Conservation (phyloP, 1,140 invertebrate species). For the Drosophila navojoa region DNA sequence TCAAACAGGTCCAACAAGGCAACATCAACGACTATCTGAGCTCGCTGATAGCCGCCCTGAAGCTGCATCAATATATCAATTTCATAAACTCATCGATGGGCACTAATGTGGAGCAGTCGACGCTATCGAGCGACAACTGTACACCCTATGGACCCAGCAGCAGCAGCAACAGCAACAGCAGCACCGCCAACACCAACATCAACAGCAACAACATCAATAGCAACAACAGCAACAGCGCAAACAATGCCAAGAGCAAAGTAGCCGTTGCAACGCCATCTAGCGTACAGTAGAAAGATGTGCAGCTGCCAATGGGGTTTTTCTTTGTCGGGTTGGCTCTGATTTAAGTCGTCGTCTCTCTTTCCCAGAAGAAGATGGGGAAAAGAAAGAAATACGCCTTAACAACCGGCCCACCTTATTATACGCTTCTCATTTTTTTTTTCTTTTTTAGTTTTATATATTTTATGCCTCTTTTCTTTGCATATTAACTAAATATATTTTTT, state of each 20-base stretch:
- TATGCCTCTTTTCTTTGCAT: constrained; percentile 39
- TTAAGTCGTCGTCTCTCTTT: background rate
- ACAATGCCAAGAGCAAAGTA: constrained; percentile 13
- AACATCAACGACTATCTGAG: constrained; percentile 87
- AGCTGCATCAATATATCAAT: constrained; percentile 86
- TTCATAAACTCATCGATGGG: constrained; percentile 84
- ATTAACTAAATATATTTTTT: constrained; percentile 26
- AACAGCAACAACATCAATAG: constrained; percentile 29
- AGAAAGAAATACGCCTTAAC: background rate
- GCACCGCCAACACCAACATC: background rate
- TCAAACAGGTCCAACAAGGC: constrained; percentile 86
- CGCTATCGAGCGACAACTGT: constrained; percentile 58
- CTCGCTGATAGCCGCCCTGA: constrained; percentile 87
- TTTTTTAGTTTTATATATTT: constrained; percentile 21
- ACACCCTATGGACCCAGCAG: constrained; percentile 47
- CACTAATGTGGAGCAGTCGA: constrained; percentile 80
- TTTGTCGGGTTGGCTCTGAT: background rate
- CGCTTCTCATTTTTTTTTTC: constrained; percentile 25
- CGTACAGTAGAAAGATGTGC: constrained; percentile 29
- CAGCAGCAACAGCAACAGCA: constrained; percentile 1
- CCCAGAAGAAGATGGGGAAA: background rate
- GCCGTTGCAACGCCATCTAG: constrained; percentile 11
- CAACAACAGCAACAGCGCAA: constrained; percentile 20
- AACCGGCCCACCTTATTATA: background rate
- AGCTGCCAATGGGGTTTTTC: background rate